Conservation (phyloP, 1,140 invertebrate genomes). For the Drosophila orena region DNA sequence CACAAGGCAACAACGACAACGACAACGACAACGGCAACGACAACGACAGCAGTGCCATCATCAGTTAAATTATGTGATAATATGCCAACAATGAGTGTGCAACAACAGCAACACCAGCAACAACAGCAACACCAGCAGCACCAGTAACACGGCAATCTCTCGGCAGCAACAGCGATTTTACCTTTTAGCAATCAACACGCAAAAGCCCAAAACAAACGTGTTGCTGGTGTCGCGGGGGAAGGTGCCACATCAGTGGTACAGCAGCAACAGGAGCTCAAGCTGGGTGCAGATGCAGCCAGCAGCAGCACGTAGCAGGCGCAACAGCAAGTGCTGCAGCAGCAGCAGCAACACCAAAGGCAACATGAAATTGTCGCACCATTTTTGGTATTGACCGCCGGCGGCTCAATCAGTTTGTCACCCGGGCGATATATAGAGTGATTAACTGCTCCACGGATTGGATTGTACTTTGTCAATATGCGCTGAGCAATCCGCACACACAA, state of each 20-base stretch:
- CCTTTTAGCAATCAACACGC: constrained; percentile 76
- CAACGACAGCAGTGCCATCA: constrained; percentile 62
- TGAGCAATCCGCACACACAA: constrained; percentile 22
- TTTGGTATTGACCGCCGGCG: constrained; percentile 77
- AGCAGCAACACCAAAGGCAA: constrained; percentile 41
- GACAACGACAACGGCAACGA: not conserved
- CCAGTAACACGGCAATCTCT: constrained; percentile 23
- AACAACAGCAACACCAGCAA: constrained; percentile 58
- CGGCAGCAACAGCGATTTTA: constrained; percentile 22
- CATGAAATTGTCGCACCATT: constrained; percentile 78
- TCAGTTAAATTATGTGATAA: constrained; percentile 83
- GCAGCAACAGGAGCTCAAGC: constrained; percentile 5
- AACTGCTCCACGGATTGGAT: constrained; percentile 70
- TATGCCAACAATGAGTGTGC: constrained; percentile 82
- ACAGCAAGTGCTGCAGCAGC: constrained; percentile 21
- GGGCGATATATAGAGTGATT: constrained; percentile 82
- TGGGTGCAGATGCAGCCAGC: constrained; percentile 15
- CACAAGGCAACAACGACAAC: constrained; percentile 39
- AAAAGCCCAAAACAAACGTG: constrained; percentile 79
- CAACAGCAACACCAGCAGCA: constrained; percentile 66
- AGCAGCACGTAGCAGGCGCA: not conserved
- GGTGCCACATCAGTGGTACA: constrained; percentile 5
- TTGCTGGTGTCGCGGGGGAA: constrained; percentile 25
- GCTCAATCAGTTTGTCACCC: constrained; percentile 80
- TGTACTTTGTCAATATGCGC: constrained; percentile 29